Percentiles rank a stretch among this genome's conserved stretches.
Conservation (phyloP, 2,113 vertebrate species). For the Stigmatopora argus region DNA sequence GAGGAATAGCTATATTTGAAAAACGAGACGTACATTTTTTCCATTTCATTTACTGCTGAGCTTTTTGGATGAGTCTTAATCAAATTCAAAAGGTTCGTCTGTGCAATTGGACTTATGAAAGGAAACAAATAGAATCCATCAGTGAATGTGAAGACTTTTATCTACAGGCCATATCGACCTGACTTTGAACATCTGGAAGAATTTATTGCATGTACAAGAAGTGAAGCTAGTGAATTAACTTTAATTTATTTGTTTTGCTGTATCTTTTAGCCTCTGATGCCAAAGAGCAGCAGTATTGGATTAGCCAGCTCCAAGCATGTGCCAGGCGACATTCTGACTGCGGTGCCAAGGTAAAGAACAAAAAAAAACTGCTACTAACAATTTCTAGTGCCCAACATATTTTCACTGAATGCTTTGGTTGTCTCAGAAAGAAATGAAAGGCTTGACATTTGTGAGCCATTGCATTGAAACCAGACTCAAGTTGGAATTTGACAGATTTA, state of each 20-base stretch:
- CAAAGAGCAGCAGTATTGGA: conserved; percentile 92
- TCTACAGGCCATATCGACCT: conserved; percentile 1
- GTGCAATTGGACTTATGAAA: conserved; percentile 1
- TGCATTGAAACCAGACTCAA: no score
- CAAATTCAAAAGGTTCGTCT: conserved; percentile 4
- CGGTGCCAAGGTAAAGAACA: conserved; percentile 78
- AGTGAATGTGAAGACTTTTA: conserved; percentile 3
- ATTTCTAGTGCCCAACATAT: conserved; percentile 11
- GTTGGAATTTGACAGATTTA: no score
- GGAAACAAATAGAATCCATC: not conserved
- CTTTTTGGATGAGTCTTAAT: not conserved
- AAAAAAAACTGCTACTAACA: not conserved
- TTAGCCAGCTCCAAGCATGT: conserved; percentile 89
- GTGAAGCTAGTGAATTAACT: conserved; percentile 7
- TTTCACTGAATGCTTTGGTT: conserved; percentile 7
- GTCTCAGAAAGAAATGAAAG: conserved; percentile 13
- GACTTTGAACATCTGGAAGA: conserved; percentile 12
- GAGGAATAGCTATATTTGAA: not conserved
- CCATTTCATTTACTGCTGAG: not conserved
- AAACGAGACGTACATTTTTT: not conserved
- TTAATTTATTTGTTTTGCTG: not conserved
- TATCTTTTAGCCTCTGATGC: conserved; percentile 79
- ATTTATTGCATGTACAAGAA: not conserved
- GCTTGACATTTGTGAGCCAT: no score
- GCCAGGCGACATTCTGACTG: conserved; percentile 86